Evolutionary conservation across 2,888 invertebrate genomes (phyloP).

Genomic region (Gymnosoma rotundatum): DNA sequence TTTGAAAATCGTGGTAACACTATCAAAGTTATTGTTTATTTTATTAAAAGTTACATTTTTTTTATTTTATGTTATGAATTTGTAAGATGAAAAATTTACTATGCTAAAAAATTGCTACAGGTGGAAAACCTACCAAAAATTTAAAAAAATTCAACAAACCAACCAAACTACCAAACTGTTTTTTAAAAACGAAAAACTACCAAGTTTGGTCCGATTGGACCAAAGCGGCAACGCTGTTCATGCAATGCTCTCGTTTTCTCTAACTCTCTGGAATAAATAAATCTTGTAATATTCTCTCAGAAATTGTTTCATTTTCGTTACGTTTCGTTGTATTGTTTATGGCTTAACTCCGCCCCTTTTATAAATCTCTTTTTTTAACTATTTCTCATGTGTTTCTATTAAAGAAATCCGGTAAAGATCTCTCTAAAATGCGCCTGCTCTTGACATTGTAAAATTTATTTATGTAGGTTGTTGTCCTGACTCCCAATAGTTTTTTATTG

Average conservation of each 20-base stretch:
- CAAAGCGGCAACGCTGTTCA: too few relatives aligned
- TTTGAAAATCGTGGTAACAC: too few relatives aligned
- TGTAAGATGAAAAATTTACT: too few relatives aligned
- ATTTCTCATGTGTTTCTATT: not conserved
- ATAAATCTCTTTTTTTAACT: not conserved
- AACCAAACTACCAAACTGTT: too few relatives aligned
- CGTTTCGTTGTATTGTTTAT: constrained; percentile 20
- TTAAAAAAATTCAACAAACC: too few relatives aligned
- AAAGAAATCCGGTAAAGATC: not conserved
- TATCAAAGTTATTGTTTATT: too few relatives aligned
- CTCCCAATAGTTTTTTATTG: constrained; percentile 43
- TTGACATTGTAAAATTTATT: constrained; percentile 1
- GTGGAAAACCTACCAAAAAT: too few relatives aligned
- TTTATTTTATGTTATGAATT: too few relatives aligned
- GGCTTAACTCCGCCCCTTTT: constrained; percentile 49
- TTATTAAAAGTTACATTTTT: too few relatives aligned
- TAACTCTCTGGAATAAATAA: not conserved
- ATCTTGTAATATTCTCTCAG: not conserved
- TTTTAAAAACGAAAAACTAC: too few relatives aligned
- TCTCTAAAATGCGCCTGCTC: constrained; percentile 52
- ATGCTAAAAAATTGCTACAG: too few relatives aligned
- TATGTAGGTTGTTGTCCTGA: constrained; percentile 68
- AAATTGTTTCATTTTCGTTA: constrained; percentile 21
- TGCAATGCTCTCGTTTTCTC: constrained; percentile 12
- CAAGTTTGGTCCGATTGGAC: too few relatives aligned